phyloP scores from a whole-genome alignment of 1,140 invertebrate species.

The Bathynomus jamesi region DNA sequence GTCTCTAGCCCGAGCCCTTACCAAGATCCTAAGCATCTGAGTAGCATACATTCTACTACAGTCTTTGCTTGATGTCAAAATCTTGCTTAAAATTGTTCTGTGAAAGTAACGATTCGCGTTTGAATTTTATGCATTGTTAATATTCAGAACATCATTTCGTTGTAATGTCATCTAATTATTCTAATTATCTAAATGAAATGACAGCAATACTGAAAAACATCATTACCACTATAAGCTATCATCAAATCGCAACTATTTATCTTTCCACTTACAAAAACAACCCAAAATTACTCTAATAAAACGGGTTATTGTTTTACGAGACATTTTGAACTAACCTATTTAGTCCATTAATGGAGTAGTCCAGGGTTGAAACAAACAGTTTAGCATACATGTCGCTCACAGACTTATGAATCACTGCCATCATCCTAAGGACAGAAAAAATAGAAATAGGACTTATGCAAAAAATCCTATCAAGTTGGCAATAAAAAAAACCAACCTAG shows the following conservation, averaged over 20 bases:
- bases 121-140: no score
- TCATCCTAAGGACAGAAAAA: slow-evolving; percentile 53
- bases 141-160: no score
- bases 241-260: no score
- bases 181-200: no score
- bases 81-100: slow-evolving; percentile 57
- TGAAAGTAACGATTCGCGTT: no score
- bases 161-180: no score
- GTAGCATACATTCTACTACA: slow-evolving; percentile 78
- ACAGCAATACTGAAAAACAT: no score
- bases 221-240: no score
- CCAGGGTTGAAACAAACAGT: slow-evolving; percentile 77
- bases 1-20: slow-evolving; percentile 58
- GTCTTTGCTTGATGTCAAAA: slow-evolving; percentile 58
- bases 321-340: slow-evolving; percentile 58
- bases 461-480: slow-evolving; percentile 40
- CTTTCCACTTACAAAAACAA: no score
- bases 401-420: slow-evolving; percentile 68
- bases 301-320: no score
- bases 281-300: no score
- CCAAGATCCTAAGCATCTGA: slow-evolving; percentile 74
- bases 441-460: slow-evolving; percentile 8
- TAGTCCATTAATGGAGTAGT: slow-evolving; percentile 66
- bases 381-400: slow-evolving; percentile 88
- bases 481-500: neutral